These are phyloP conservation scores for Nyctibius bracteatus DNA, from an alignment of 2,113 vertebrate genomes.

Conservation along the genomic window DNA sequence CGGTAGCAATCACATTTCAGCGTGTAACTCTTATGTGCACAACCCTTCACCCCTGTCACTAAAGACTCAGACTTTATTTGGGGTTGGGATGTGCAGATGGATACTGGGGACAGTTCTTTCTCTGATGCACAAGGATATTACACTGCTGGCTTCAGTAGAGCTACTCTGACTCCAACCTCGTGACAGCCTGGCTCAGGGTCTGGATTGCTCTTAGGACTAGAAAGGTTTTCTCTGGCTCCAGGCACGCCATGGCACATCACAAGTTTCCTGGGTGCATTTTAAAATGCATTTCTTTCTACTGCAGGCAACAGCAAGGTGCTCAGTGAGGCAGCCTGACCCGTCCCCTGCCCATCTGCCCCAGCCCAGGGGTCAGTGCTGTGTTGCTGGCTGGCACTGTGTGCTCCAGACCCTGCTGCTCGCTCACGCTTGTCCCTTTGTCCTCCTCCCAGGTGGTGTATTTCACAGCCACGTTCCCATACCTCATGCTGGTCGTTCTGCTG, in stretches of 20 bases:
- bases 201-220: not conserved
- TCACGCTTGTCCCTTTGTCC: not conserved
- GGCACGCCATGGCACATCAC: rapidly evolving
- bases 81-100: not conserved
- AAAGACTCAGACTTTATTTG: not conserved
- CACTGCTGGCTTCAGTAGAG: not conserved
- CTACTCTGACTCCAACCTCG: not conserved
- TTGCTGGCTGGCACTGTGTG: rapidly evolving
- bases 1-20: rapidly evolving
- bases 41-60: not conserved
- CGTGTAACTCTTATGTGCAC: not conserved
- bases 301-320: not conserved
- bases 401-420: rapidly evolving
- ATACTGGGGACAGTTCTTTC: not conserved
- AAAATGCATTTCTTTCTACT: not conserved
- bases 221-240: not conserved
- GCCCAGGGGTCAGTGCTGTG: rapidly evolving
- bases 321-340: not conserved
- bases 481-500: conserved; percentile 90
- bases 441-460: conserved; percentile 88
- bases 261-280: not conserved
- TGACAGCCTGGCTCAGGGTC: not conserved
- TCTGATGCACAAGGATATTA: rapidly evolving
- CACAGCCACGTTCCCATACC: conserved; percentile 91
- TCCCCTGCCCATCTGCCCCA: too few relatives aligned